Base-by-base conservation (phyloP, 2,888 invertebrate species). In the Exocentrus adspersus region DNA sequence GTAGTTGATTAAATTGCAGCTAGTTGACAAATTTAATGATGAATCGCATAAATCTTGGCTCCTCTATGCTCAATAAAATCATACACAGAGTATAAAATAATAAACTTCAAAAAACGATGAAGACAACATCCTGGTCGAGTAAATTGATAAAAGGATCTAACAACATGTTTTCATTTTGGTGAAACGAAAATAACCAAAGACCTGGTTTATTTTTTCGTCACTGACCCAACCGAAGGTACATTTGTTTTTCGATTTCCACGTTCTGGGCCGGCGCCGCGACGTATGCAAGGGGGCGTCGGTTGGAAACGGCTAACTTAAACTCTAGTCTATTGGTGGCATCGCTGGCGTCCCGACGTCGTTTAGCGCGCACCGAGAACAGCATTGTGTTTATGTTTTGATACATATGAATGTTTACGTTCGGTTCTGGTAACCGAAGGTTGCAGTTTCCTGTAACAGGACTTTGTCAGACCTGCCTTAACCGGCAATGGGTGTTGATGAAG, bases 251-350 rank as follows among this genome's bases (percentile, higher is more conserved):
- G 17, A n/a, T 20, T 32, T 0, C 57, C 46, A 19, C 30, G 24
- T 28, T 21, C 71, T 62, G 62, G 60, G 60, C 64, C 64, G 64
- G 64, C 64, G 64, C 64, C 52, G 52, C 20, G 48, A 19, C 28
- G 12, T 37, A 14, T 28, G 53, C 50, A 64, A 64, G 54, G 64
- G 64, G 64, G 64, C 64, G 64, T 60, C 59, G 59, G 50, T 60
- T 42, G 41, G 46, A 20, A 48, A 30, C 59, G 64, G 48, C 24
- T 28, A 37, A 64, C 64, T 58, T 30, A 57, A 48, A 37, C 19
- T 50, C 45, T 54, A 64, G 64, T 64, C 48, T 53, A 48, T 54
- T 60, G 64, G 64, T 43, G 46, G 51, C 60, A 60, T 28, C 48
- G 43, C 48, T 12, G 14, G 60, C 60, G 59, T 64, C 51, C 17